Conservation (phyloP, 1,140 invertebrate species). For the Euwallacea similis region DNA sequence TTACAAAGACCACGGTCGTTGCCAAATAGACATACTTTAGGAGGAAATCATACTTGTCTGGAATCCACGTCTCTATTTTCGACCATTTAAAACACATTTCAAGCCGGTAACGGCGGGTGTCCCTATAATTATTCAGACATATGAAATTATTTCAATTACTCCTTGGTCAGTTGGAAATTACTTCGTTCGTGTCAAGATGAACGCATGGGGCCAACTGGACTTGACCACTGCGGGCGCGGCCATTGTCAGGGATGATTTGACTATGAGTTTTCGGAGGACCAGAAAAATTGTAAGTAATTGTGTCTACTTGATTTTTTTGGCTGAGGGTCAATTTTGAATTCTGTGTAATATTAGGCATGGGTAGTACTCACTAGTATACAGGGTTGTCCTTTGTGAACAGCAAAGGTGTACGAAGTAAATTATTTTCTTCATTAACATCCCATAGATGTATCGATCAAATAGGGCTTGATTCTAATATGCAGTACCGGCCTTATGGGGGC, state of each 20-base stretch:
- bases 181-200: conserved; percentile 54
- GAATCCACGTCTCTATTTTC: conserved; percentile 19
- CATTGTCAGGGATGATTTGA: conserved; percentile 63
- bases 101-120: not conserved
- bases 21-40: conserved; percentile 31
- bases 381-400: too few species aligned
- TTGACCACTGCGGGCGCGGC: conserved; percentile 62
- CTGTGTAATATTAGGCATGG: too few species aligned
- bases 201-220: conserved; percentile 66
- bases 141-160: not conserved
- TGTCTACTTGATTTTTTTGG: too few species aligned
- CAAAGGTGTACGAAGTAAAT: too few species aligned
- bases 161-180: not conserved
- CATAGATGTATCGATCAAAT: too few species aligned
- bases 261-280: conserved; percentile 58
- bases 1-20: conserved; percentile 23
- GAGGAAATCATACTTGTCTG: conserved; percentile 29
- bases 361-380: too few species aligned
- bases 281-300: conserved; percentile 58
- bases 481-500: too few species aligned
- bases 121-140: not conserved
- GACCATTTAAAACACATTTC: conserved; percentile 24
- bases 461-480: too few species aligned
- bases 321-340: too few species aligned
- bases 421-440: too few species aligned